Percentiles rank a stretch among this genome's conserved stretches.
phyloP scores from a whole-genome alignment of 2,797 vertebrate genomes.

The Schizopygopsis malacanthus region DNA sequence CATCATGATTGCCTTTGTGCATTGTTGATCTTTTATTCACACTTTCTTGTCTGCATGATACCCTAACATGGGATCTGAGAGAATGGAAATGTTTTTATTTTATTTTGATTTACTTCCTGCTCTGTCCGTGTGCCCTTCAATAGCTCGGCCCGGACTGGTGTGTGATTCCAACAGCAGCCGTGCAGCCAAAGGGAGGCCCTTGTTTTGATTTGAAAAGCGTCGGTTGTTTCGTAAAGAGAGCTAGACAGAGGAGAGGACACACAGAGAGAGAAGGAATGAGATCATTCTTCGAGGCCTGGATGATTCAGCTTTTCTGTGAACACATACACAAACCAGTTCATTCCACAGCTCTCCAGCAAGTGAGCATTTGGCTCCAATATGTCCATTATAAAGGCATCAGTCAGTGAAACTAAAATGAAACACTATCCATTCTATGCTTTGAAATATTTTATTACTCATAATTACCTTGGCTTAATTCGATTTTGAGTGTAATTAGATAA shows the following conservation, averaged over 20 bases:
- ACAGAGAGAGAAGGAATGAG: conserved; percentile 66
- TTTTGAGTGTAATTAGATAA: neutral
- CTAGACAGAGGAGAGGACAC: conserved; percentile 54
- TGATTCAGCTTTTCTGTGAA: conserved; percentile 79
- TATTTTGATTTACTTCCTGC: neutral
- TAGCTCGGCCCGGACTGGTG: neutral
- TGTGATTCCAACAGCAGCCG: conserved; percentile 59
- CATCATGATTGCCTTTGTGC: neutral
- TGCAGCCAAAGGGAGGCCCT: conserved; percentile 64
- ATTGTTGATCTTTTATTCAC: neutral
- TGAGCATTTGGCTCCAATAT: conserved; percentile 38
- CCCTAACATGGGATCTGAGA: neutral
- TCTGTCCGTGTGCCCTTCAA: neutral
- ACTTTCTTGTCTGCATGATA: neutral
- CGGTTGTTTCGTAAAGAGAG: conserved; percentile 69
- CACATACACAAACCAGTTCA: conserved; percentile 32
- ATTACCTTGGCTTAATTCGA: neutral
- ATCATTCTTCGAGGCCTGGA: conserved; percentile 75
- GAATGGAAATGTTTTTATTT: neutral
- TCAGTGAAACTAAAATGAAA: neutral
- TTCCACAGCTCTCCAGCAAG: conserved; percentile 14
- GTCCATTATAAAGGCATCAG: conserved; percentile 18
- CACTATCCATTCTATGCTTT: neutral
- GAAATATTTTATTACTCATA: neutral
- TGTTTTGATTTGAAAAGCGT: conserved; percentile 79